Conservation (phyloP, 2,113 vertebrate genomes). For the Panurus biarmicus region DNA sequence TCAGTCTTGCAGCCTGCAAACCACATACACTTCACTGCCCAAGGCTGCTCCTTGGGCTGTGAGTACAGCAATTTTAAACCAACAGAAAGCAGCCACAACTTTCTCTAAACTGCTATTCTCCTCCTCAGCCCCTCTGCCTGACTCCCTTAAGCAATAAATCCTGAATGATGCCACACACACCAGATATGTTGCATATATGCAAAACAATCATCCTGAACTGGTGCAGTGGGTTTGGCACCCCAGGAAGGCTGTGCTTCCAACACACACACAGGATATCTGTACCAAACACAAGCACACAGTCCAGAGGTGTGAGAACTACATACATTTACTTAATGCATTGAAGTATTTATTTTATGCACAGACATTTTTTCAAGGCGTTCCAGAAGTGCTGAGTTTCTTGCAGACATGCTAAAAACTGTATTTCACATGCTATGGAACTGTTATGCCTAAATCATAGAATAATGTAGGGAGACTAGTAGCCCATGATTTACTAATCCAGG, state of each 20-base stretch:
- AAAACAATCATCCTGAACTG: neutral
- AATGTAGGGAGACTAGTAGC: neutral
- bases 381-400: neutral
- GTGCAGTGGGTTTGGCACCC: neutral
- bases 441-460: neutral
- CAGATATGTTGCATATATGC: neutral
- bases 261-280: neutral
- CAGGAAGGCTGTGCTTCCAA: neutral
- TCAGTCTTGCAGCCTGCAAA: neutral
- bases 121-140: rapidly evolving
- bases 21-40: neutral
- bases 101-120: neutral
- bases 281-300: neutral
- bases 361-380: neutral
- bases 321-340: neutral
- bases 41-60: neutral
- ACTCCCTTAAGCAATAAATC: neutral
- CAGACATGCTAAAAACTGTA: neutral
- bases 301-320: neutral
- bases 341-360: neutral
- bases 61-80: neutral
- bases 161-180: neutral
- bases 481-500: neutral
- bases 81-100: neutral
- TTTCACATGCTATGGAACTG: rapidly evolving